Conservation (phyloP, 2,888 invertebrate species). For the Taphrorychus bicolor region DNA sequence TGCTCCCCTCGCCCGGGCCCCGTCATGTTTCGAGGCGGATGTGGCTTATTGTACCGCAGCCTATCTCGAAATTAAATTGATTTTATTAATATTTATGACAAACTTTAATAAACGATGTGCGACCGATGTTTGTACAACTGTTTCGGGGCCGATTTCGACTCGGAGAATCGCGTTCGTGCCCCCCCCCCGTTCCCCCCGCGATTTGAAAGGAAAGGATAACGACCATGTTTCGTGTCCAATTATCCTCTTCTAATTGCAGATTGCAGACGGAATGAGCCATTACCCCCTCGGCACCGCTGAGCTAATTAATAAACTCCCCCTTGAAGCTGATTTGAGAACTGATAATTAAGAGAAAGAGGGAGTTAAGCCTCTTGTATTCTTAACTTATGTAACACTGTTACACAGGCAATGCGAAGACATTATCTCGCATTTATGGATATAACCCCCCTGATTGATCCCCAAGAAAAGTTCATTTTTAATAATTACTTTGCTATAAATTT, state of each 20-base stretch:
- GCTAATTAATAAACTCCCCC: not conserved
- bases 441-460: too few relatives aligned
- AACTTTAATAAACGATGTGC: slow-evolving; percentile 23
- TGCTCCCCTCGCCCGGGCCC: slow-evolving; percentile 12
- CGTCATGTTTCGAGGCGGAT: slow-evolving; percentile 25
- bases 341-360: too few relatives aligned
- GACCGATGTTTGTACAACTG: not conserved
- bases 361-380: too few relatives aligned
- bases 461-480: too few relatives aligned
- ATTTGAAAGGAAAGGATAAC: not conserved
- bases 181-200: not conserved
- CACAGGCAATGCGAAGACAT: too few relatives aligned
- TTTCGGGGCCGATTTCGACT: not conserved
- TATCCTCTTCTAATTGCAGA: not conserved
- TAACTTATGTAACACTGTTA: too few relatives aligned
- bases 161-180: not conserved
- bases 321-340: too few relatives aligned
- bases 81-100: slow-evolving; percentile 36
- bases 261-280: not conserved
- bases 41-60: slow-evolving; percentile 30
- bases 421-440: too few relatives aligned
- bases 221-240: not conserved
- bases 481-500: too few relatives aligned
- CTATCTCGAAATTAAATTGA: slow-evolving; percentile 23
- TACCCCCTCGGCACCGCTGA: not conserved